Evolutionary conservation across 2,113 vertebrate species (phyloP), one percentile per base, ranked within the genome.

Genomic region (Triplophysa siluroides): DNA sequence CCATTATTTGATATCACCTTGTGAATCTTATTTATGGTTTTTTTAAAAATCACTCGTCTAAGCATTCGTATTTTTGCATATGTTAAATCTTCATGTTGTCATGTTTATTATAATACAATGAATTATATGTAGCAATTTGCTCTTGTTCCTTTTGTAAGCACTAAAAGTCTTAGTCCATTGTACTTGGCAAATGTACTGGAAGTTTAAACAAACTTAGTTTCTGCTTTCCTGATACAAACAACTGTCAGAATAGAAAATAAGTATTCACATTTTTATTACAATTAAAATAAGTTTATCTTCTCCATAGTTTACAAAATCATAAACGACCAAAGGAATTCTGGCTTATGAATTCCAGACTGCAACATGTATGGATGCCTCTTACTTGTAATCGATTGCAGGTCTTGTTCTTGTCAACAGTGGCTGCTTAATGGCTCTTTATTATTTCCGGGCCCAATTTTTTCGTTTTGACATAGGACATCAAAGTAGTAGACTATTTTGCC

Each of bases 1-100:
- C 83, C 85, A 85, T 50, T 38, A 60, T n/a, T n/a, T n/a, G n/a
- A n/a, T 68, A 70, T 86, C 80, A 85, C 83, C 83, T 81, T 82
- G 81, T 86, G 43, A 10, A 8, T 63, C 81, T 85, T 81, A 58
- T 69, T 58, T 78, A 52, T 52, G 16, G 50, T 52, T 52, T 52
- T 16, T 1, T 5, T 52, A 14, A 6, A n/a, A n/a, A n/a, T n/a
- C 13, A 52, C 12, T 14, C 14, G 3, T 50, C 14, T 50, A 12
- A 13, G 14, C 11, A 50, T 14, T 12, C 12, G 14, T 50, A 3
- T 33, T 3, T 14, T 3, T 47, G 0, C 45, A 47, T 2, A 47
- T 47, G 45, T 26, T 26, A 26, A 26, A 26, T 2, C 26, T 29
- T 29, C 26, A 29, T 12, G 9, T 13, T 47, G 13, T 47, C 13